Conservation (phyloP, 2,113 vertebrate genomes). For the Calypte anna region DNA sequence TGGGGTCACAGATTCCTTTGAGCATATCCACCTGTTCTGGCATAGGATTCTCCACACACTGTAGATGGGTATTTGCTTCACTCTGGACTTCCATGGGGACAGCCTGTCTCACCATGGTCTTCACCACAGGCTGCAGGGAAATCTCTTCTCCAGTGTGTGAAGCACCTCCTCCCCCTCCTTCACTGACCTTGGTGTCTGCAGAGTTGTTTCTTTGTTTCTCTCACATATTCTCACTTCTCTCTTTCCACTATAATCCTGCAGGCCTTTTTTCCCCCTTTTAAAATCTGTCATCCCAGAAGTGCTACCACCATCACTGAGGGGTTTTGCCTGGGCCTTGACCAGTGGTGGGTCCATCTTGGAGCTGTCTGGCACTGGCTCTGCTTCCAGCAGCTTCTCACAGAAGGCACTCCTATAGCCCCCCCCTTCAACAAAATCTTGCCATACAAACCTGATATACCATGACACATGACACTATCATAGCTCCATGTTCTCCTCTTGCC, state of each 20-base stretch:
- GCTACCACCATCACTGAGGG: fast-evolving
- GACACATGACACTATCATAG: neutral
- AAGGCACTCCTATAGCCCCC: neutral
- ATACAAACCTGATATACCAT: neutral
- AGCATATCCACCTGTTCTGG: no score
- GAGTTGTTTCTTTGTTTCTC: no score
- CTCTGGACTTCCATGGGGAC: neutral
- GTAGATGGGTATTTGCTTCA: neutral
- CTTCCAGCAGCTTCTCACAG: neutral
- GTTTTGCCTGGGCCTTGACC: neutral
- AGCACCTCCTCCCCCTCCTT: no score
- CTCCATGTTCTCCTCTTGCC: neutral
- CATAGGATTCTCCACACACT: neutral
- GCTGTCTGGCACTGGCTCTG: no score
- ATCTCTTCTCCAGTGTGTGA: no score
- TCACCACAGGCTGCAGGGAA: neutral
- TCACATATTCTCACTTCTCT: no score
- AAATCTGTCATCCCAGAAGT: no score
- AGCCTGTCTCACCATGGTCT: neutral
- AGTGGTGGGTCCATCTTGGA: no score
- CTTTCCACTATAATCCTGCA: no score
- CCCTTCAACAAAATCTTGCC: neutral
- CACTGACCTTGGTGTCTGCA: no score
- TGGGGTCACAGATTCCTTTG: no score
- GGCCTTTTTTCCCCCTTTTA: no score